Base-by-base conservation (phyloP, 2,113 vertebrate genomes). In the Genyomyrus donnyi region DNA sequence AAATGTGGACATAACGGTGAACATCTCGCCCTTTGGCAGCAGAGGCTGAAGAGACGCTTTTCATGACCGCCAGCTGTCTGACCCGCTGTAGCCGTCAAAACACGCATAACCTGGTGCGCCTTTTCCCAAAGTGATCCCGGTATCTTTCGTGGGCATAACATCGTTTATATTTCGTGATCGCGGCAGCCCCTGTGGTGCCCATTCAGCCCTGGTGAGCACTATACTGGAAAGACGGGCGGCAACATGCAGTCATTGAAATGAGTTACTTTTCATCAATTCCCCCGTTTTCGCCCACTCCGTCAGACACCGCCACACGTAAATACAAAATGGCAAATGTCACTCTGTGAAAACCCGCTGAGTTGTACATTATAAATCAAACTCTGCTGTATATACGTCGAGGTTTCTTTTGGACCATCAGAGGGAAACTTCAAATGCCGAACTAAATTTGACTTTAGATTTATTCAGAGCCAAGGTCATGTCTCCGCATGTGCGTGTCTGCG, bases 401-500 rank as follows among this genome's bases (percentile, higher is more conserved):
- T 87, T 35, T 35, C 49, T 49, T 50, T 35, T 53, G 83, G 24
- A 85, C 19, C 39, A 46, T 49, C 42, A 48, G 42, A 46, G 46
- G 46, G 21, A 50, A 87, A 87, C 15, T 87, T 87, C 48, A 52
- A 52, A 53, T 31, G 85, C 24, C 46, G 49, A 85, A 85, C 42
- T 87, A 50, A 31, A 53, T 52, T 13, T 35, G n/a, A 31, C 48
- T 87, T 87, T 52, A 50, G 21, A 86, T 86, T 31, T 52, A 87
- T n/a, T 53, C 49, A 39, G 35, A 87, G 49, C 85, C 85, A 87
- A 87, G 85, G 85, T 87, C 85, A 87, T 53, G 49, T 35, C 24
- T 31, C 45, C 17, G 49, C 19, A 11, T 24, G 83, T 46, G 19
- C 45, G 46, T 21, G 39, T 13, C 15, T 80, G 35, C 62, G 1